Conservation (phyloP, 2,797 vertebrate species). For the Cuculus canorus region DNA sequence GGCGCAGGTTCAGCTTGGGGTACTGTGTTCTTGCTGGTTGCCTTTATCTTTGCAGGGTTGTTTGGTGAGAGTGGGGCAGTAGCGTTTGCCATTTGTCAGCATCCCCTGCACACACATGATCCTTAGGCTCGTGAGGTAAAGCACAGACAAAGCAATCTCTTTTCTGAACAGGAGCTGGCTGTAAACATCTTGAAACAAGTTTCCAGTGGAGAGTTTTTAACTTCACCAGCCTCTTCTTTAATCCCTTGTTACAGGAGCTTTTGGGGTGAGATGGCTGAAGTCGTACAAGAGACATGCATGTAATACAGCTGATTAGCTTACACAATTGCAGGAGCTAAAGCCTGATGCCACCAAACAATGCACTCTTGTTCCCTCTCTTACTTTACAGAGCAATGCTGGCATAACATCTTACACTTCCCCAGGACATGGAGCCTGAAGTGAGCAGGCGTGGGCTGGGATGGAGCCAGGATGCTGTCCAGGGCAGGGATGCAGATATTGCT, state of each 20-base stretch:
- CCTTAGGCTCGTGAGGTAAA: neutral
- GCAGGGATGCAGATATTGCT: neutral
- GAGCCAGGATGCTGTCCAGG: neutral
- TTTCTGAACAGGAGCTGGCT: neutral
- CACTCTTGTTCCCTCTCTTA: slow-evolving; percentile 39
- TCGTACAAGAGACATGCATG: neutral
- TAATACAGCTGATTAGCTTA: slow-evolving; percentile 1
- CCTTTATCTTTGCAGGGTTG: neutral
- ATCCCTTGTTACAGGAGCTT: slow-evolving; percentile 40
- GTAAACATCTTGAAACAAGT: slow-evolving; percentile 7
- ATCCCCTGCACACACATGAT: rapidly evolving
- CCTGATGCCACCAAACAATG: slow-evolving; percentile 8
- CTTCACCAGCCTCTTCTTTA: slow-evolving; percentile 15
- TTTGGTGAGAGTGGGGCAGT: neutral
- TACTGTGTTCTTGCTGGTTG: neutral
- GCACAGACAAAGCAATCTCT: neutral
- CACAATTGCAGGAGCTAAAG: neutral
- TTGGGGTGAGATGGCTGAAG: slow-evolving; percentile 30
- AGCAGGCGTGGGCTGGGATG: slow-evolving; percentile 9
- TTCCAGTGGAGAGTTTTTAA: neutral
- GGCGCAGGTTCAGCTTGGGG: neutral
- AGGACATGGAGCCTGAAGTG: slow-evolving; percentile 32
- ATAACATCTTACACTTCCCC: slow-evolving; percentile 30
- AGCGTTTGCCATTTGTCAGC: neutral
- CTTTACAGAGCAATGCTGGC: slow-evolving; percentile 1